phyloP scores from a whole-genome alignment of 1,140 invertebrate species.

The Drosophila elegans region DNA sequence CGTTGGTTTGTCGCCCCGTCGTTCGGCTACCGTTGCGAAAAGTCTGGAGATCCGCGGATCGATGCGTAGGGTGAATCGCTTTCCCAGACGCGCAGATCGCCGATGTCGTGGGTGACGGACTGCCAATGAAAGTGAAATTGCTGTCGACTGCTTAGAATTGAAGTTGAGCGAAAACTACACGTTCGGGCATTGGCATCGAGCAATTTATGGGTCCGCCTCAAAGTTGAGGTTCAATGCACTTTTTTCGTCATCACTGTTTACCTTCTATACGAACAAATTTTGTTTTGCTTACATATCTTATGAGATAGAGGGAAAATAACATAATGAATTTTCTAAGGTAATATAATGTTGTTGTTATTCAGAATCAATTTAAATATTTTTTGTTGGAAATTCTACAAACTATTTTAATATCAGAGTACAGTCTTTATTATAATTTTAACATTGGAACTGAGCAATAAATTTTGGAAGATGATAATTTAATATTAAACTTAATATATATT shows the following conservation, averaged over 20 bases:
- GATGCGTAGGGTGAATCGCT: conserved; percentile 70
- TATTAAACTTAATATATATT: too few relatives aligned
- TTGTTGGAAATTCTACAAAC: too few relatives aligned
- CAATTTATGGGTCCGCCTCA: conserved; percentile 67
- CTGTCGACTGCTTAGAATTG: conserved; percentile 46
- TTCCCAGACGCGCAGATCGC: conserved; percentile 37
- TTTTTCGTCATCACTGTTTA: neutral
- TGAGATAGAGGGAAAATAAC: too few relatives aligned
- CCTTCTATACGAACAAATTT: neutral
- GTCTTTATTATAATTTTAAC: too few relatives aligned
- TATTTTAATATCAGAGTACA: too few relatives aligned
- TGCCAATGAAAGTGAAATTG: conserved; percentile 68
- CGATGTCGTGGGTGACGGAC: conserved; percentile 59
- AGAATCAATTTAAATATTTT: too few relatives aligned
- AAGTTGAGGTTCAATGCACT: conserved; percentile 54
- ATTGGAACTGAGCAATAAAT: too few relatives aligned
- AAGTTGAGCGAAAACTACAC: conserved; percentile 53
- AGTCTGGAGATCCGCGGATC: conserved; percentile 12
- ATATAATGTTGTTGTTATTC: too few relatives aligned
- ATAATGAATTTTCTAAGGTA: too few relatives aligned
- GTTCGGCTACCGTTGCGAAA: conserved; percentile 44
- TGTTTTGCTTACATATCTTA: too few relatives aligned
- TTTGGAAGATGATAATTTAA: too few relatives aligned
- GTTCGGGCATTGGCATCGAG: conserved; percentile 54
- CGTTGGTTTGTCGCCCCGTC: conserved; percentile 37